phyloP scores from a whole-genome alignment of 2,888 invertebrate species.

The Timema cristinae region DNA sequence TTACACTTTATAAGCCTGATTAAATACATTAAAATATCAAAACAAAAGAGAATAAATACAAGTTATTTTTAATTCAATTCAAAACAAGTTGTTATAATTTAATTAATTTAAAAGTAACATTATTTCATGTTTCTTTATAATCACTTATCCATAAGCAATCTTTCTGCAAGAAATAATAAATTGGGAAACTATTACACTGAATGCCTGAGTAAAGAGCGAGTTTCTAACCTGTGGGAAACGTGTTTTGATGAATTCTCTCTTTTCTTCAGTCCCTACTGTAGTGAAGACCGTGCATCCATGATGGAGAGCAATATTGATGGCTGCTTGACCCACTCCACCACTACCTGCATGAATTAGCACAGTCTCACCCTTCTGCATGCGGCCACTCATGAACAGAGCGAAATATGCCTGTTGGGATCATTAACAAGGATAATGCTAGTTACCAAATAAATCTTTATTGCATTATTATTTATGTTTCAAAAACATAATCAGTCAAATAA shows the following conservation, averaged over 20 bases:
- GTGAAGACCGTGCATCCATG: constrained; percentile 64
- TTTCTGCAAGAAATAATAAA: background rate
- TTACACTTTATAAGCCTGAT: too few relatives aligned
- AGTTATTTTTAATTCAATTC: too few relatives aligned
- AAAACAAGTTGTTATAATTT: too few relatives aligned
- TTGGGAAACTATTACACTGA: background rate
- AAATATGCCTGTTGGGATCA: constrained; percentile 51
- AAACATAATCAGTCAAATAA: too few relatives aligned
- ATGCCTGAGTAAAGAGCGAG: background rate
- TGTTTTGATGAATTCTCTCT: constrained; percentile 58
- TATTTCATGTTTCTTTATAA: too few relatives aligned
- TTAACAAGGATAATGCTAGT: background rate
- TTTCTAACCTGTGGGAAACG: constrained; percentile 49
- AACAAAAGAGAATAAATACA: background rate
- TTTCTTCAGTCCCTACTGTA: constrained; percentile 64
- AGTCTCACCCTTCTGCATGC: constrained; percentile 47
- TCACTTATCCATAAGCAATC: background rate
- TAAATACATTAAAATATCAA: background rate
- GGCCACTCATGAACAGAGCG: constrained; percentile 55
- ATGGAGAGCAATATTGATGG: constrained; percentile 65
- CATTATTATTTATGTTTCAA: too few relatives aligned
- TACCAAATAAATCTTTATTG: background rate
- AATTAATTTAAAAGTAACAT: too few relatives aligned
- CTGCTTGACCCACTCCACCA: constrained; percentile 74
- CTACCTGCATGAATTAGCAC: constrained; percentile 57